Percentiles rank a stretch among this genome's conserved stretches.
phyloP scores from a whole-genome alignment of 2,888 invertebrate genomes.

The Andrena dorsata region DNA sequence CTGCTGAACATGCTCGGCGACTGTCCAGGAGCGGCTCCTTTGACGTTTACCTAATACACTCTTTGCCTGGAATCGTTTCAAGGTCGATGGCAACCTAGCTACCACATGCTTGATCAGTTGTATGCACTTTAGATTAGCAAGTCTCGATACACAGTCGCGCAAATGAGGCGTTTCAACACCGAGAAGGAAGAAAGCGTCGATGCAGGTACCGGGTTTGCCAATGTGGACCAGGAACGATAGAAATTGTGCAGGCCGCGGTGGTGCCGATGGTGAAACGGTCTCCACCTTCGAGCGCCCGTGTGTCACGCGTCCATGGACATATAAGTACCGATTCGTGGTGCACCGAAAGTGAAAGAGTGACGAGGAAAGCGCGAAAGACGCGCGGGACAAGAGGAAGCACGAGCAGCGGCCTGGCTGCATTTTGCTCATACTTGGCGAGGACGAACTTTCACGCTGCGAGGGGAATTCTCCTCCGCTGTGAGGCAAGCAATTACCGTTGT shows the following conservation, averaged over 20 bases:
- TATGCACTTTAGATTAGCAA: too few relatives aligned
- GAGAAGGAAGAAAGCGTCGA: background rate
- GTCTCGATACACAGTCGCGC: too few relatives aligned
- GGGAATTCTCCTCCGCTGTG: slow-evolving; percentile 47
- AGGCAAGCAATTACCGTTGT: slow-evolving; percentile 55
- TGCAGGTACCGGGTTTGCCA: background rate
- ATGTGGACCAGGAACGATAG: background rate
- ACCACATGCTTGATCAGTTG: too few relatives aligned
- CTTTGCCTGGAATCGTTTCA: background rate
- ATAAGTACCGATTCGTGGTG: slow-evolving; percentile 72
- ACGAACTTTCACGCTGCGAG: slow-evolving; percentile 67
- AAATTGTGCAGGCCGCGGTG: background rate
- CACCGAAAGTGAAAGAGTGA: slow-evolving; percentile 51
- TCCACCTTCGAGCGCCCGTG: slow-evolving; percentile 41
- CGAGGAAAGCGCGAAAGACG: slow-evolving; percentile 44
- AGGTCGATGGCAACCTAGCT: too few relatives aligned
- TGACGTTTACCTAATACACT: background rate
- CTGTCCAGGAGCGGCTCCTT: background rate
- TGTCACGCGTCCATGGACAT: slow-evolving; percentile 72
- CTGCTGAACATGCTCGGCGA: background rate
- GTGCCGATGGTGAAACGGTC: slow-evolving; percentile 41
- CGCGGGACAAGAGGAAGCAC: slow-evolving; percentile 34
- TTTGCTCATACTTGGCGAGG: slow-evolving; percentile 69
- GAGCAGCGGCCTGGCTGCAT: slow-evolving; percentile 34
- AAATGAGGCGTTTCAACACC: background rate